Base-by-base conservation (phyloP, 2,113 vertebrate species). In the Sinocyclocheilus rhinocerous region DNA sequence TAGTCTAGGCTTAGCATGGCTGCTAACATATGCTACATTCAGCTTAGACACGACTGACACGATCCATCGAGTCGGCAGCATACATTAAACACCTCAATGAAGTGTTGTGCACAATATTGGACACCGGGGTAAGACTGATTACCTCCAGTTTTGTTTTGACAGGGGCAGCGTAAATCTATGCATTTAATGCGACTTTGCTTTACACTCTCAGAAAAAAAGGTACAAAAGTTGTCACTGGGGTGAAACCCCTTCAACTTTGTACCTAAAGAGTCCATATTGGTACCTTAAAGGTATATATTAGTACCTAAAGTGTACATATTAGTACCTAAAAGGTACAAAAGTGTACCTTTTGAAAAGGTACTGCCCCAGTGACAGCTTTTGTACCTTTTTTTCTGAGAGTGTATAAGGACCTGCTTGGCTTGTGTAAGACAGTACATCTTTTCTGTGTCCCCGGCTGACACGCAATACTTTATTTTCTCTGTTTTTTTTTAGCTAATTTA, bases 391-490 rank as follows among this genome's bases (percentile, higher is more conserved):
- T 26, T 26, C 26, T 26, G 26, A 26, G 26, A 26, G 26, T 26
- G 29, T 33, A 24, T 42, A 16, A 10, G 10, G 57, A 65, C 59
- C 67, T 5, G 33, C 4, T 70, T 8, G 18, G 33, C 67, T 67
- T 29, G 11, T 76, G 73, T 76, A 50, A 65, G n/a, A 81, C 33
- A 45, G 59, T 65, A 20, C 33, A 42, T 65, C 79, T 65, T 81
- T 45, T 15, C 33, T 42, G n/a, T 77, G 42, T 45, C 12, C 9
- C n/a, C 13, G 10, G 18, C 7, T 59, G 67, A 72, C 65, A 86
- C 36, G 45, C 59, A 33, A n/a, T 70, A 73, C 20, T 85, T 39
- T 26, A 11, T 55, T 72, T 65, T 67, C 45, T 67, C 36, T 52
- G 22, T 6, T 50, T 86, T 33, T 33, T 33, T 33, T 85, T 73